Evolutionary conservation across 1,140 invertebrate species (phyloP).

Genomic region (Scylla paramamosain): DNA sequence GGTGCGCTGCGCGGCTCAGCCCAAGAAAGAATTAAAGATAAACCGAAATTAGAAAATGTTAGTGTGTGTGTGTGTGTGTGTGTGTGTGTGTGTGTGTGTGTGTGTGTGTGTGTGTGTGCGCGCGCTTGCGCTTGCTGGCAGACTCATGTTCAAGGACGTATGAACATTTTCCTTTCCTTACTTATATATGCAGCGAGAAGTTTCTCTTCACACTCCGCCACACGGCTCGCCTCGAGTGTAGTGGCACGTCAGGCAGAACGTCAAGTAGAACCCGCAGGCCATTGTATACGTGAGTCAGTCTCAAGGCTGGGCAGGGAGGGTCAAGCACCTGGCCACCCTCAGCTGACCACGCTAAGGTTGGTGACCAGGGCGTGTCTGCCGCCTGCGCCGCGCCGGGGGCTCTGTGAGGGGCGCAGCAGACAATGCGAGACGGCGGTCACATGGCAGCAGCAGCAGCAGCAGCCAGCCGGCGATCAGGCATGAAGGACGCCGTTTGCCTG

Average conservation of each 20-base stretch:
- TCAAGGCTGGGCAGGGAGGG: slow-evolving; percentile 16
- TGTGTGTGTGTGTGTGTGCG: background rate
- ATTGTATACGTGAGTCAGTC: slow-evolving; percentile 22
- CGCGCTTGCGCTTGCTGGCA: background rate
- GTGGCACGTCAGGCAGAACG: background rate
- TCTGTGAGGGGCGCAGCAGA: slow-evolving; percentile 32
- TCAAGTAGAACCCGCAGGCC: background rate
- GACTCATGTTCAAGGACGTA: background rate
- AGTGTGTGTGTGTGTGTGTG: background rate
- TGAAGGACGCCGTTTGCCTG: slow-evolving; percentile 36
- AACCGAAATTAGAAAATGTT: background rate
- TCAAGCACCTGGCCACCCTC: slow-evolving; percentile 17
- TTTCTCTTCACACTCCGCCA: background rate
- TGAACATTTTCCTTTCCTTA: slow-evolving; percentile 2
- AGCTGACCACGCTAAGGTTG: slow-evolving; percentile 25
- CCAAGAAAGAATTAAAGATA: background rate
- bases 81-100: background rate
- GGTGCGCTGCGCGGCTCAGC: background rate
- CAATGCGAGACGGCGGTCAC: slow-evolving; percentile 35
- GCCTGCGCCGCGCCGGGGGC: slow-evolving; percentile 31
- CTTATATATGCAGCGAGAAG: background rate
- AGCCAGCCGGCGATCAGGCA: slow-evolving; percentile 37
- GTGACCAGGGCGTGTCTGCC: slow-evolving; percentile 44
- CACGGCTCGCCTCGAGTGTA: background rate
- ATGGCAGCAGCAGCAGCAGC: slow-evolving; percentile 45